Evolutionary conservation across 2,888 invertebrate species (phyloP), one percentile per base, ranked within the genome.

Genomic region (Automeris io): DNA sequence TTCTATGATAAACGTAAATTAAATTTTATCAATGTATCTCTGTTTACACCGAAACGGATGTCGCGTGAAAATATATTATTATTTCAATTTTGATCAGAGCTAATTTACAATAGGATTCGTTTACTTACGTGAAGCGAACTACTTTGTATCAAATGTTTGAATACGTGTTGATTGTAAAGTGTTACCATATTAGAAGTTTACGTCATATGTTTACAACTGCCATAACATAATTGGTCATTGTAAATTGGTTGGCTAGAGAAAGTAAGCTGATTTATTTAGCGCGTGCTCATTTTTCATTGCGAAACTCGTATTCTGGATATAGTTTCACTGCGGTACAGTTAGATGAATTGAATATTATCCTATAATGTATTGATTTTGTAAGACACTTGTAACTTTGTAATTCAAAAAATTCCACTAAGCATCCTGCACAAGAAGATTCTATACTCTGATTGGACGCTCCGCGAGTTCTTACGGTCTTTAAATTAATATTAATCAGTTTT

Each of bases 401-500:
- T 68, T 56, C 56, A 47, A 54, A 67, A 71, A 50, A 65, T 70
- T 70, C 71, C 74, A 62, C 52, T 43, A 42, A n/a, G 35, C 33
- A 43, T 51, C 40, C 51, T 50, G 49, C 53, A 61, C 55, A 61
- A 66, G 69, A 70, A 57, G 45, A 40, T 40, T 40, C 49, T 59
- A 49, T 54, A 47, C 52, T 55, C 61, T 57, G 58, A 57, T 31
- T 54, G 54, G 49, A 43, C 42, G 53, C 51, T 58, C 57, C 57
- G 46, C 49, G 46, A 58, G 54, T 67, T 66, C 32, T 16, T 60
- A 61, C 54, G 51, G 54, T 47, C 46, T 42, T 44, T 42, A 44
- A 48, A 70, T 79, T 64, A 75, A 81, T 81, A 83, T 83, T 79
- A 66, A 82, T 68, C 64, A 74, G 67, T 60, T 72, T 61, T 62